Conservation (phyloP, 2,113 vertebrate species). For the Blennius ocellaris region DNA sequence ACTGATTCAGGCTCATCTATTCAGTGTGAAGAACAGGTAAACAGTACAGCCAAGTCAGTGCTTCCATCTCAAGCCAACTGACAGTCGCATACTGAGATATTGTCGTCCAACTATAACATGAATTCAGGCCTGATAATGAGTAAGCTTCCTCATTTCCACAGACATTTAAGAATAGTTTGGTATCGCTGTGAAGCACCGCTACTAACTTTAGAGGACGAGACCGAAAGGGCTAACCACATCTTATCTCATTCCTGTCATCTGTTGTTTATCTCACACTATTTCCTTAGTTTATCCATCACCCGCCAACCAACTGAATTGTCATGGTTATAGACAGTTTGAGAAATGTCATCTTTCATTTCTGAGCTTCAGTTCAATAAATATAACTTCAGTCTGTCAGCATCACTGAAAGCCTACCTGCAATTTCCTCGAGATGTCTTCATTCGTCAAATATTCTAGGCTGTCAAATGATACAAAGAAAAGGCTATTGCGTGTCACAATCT, state of each 20-base stretch:
- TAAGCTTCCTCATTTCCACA: slow-evolving; percentile 21
- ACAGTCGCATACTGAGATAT: background rate
- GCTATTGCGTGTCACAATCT: background rate
- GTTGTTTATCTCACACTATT: slow-evolving; percentile 38
- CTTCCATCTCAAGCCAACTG: slow-evolving; percentile 2
- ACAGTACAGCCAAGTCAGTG: background rate
- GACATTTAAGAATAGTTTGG: background rate
- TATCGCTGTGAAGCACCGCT: too few species aligned
- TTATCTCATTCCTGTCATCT: slow-evolving; percentile 56
- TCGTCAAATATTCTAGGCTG: background rate
- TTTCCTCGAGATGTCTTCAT: background rate
- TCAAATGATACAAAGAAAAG: slow-evolving; percentile 1
- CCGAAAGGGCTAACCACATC: slow-evolving; percentile 42
- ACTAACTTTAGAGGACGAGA: background rate
- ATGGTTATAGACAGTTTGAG: slow-evolving; percentile 7
- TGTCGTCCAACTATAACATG: background rate
- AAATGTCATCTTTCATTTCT: slow-evolving; percentile 22
- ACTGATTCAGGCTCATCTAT: slow-evolving; percentile 17
- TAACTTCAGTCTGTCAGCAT: background rate
- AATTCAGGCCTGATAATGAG: background rate
- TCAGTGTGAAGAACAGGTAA: background rate
- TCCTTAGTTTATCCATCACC: slow-evolving; percentile 39
- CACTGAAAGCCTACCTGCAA: background rate
- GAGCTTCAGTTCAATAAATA: background rate
- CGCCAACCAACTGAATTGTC: slow-evolving; percentile 55